Evolutionary conservation across 2,888 invertebrate species (phyloP), one percentile per base, ranked within the genome.

Genomic region (Cordylochernes scorpioides): DNA sequence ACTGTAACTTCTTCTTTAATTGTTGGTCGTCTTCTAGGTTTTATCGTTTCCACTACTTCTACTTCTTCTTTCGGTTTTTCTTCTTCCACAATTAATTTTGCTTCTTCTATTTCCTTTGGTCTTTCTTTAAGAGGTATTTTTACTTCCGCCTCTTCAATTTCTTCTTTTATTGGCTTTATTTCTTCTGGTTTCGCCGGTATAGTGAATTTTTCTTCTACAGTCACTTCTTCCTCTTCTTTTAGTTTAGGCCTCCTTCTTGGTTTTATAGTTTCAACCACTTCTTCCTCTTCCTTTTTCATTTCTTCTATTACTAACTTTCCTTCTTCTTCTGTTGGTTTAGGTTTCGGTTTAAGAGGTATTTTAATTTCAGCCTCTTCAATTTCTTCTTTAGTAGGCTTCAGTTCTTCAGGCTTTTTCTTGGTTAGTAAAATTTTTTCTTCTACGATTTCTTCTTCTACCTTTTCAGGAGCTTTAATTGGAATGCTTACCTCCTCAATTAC

Each of bases 81-180:
- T 41, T 46, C 43, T 25, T 50, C 49, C 39, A 50, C 41, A 28
- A 51, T 51, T 38, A 56, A 46, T 38, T 55, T 53, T n/a, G 46
- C 31, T 10, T 17, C 29, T 32, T 48, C 45, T 22, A 52, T 42
- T 31, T 58, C 57, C 4, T 51, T 58, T 42, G 52, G 62, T 35
- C 58, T 56, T 59, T 59, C 57, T 44, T 59, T 67, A 5, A 65
- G 49, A 3, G 61, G 54, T 35, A 61, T 60, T 44, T 63, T 24
- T 32, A 30, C 29, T 24, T 38, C 29, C 8, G n/a, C 24, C 12
- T 33, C 33, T 9, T 14, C 25, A n/a, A 22, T 18, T n/a, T 24
- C 24, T 17, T 14, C 16, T 30, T 21, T 17, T 32, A 16, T 12
- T 17, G 28, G 24, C 13, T 31, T 16, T 8, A 5, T 12, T 30